Base-by-base conservation (phyloP, 2,888 invertebrate genomes). In the Drosophila cyrtoloma region DNA sequence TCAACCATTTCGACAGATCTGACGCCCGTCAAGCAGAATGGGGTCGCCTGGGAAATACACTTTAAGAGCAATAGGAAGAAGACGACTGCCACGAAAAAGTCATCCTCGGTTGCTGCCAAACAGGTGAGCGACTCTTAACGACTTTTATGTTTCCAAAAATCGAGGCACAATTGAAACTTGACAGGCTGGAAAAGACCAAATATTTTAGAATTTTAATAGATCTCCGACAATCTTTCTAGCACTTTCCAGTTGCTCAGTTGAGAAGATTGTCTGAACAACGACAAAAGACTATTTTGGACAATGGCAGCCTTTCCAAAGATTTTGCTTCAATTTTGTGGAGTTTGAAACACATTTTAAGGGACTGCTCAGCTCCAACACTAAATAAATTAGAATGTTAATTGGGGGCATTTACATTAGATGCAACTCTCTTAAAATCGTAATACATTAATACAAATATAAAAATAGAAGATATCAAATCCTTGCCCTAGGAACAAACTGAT, bases 41-140 rank as follows among this genome's bases (percentile, higher is more conserved):
- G 97, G 92, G 97, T 97, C 84, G 97, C 97, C 77, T 97, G 97
- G 97, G 97, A 97, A 94, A 97, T 97, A 77, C 96, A 97, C 76
- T 94, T 97, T 86, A 96, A 96, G 92, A 96, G 75, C 76, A 90
- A 81, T 58, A 88, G 78, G 30, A 86, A 88, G 67, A 82, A 77
- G 39, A 30, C 78, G 0, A 65, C 33, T n/a, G 47, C 39, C 14
- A 52, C 77, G 0, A 88, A 88, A 57, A 89, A 79, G 56, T 6
- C 79, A 6, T 32, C 65, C 1, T 56, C 63, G n/a, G 47, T 56
- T 28, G 60, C 72, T 1, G 63, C 70, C 12, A 81, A 75, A 16
- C 83, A 75, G 80, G 90, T 90, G 7, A 70, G 28, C 9, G 26
- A 2, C 26, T 22, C 14, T 9, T 14, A 39, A 39, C 19, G 19